Evolutionary conservation across 2,797 vertebrate species (phyloP).

Genomic region (Aldrovandia affinis): DNA sequence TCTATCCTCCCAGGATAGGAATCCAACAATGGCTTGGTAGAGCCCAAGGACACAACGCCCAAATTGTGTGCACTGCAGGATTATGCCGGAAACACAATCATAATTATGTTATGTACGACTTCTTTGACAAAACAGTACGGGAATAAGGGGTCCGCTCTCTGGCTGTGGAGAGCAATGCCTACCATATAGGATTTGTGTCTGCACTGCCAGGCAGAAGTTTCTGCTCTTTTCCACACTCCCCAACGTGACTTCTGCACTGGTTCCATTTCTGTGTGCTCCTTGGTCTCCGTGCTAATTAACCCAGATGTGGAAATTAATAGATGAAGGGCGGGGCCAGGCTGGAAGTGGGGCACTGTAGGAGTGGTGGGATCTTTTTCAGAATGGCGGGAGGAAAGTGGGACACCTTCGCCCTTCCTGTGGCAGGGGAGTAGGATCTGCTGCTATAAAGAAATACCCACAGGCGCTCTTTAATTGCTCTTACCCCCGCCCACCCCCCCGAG

Average conservation of each 20-base stretch:
- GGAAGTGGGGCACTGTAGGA: conserved; percentile 69
- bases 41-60: background rate
- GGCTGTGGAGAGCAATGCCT: background rate
- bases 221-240: conserved; percentile 16
- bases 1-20: background rate
- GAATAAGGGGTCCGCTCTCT: background rate
- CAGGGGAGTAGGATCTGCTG: conserved; percentile 65
- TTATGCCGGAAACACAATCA: background rate
- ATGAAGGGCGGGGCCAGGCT: conserved; percentile 73
- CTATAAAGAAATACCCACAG: conserved; percentile 71
- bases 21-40: background rate
- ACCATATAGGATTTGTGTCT: background rate
- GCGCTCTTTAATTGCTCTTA: conserved; percentile 73
- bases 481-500: too few relatives aligned
- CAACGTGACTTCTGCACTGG: conserved; percentile 55
- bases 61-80: background rate
- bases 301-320: conserved; percentile 81
- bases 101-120: background rate
- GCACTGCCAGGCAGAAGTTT: background rate
- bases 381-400: conserved; percentile 73
- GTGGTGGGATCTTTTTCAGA: conserved; percentile 68
- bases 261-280: conserved; percentile 68
- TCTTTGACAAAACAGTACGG: background rate
- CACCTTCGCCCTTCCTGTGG: conserved; percentile 59
- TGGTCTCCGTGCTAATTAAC: conserved; percentile 79